A percentile compares a stretch with the other conserved stretches of the same genome.
phyloP scores from a whole-genome alignment of 2,113 vertebrate species.

The Eidolon helvum region DNA sequence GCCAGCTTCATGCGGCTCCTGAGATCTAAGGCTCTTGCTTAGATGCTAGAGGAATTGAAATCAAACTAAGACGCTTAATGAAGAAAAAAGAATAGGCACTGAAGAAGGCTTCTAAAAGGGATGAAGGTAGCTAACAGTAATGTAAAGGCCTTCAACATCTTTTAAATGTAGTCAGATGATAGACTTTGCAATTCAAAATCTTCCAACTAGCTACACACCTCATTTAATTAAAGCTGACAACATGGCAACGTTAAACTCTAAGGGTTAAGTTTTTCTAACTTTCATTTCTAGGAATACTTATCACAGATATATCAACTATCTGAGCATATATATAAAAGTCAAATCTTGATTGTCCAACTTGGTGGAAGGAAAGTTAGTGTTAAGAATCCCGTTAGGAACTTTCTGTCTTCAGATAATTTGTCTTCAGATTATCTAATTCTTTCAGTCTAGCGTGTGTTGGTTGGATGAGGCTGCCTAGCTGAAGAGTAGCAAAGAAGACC shows the following conservation, averaged over 20 bases:
- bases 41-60: neutral
- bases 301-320: neutral
- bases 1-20: neutral
- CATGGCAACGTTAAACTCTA: neutral
- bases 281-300: neutral
- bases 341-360: neutral
- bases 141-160: neutral
- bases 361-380: neutral
- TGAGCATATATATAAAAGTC: neutral
- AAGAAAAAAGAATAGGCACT: neutral
- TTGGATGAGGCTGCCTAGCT: neutral
- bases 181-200: neutral
- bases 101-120: neutral
- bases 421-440: neutral
- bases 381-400: neutral
- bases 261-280: neutral
- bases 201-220: neutral
- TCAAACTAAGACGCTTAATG: neutral
- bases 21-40: neutral
- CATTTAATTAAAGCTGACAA: neutral
- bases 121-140: neutral
- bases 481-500: neutral
- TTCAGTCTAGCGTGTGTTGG: neutral
- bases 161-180: neutral
- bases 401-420: neutral